Conservation (phyloP, 2,797 vertebrate species). For the Allobates femoralis region DNA sequence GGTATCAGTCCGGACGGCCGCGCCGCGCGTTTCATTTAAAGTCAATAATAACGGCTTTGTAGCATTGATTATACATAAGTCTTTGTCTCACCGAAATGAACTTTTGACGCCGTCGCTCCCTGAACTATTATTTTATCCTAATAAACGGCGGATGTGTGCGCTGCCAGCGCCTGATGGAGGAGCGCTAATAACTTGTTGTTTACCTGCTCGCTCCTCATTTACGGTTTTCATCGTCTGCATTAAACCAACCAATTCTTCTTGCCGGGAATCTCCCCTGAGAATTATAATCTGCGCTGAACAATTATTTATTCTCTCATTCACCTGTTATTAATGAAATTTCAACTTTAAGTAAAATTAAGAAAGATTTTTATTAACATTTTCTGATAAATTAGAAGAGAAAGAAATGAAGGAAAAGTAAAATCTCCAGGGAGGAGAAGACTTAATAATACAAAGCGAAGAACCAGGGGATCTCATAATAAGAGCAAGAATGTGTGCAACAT, state of each 20-base stretch:
- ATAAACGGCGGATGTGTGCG: slow-evolving; percentile 85
- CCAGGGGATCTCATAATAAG: not conserved
- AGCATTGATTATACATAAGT: slow-evolving; percentile 94
- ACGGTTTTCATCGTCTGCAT: slow-evolving; percentile 73
- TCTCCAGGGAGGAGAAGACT: not conserved
- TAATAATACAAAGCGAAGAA: not conserved
- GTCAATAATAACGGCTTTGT: slow-evolving; percentile 73
- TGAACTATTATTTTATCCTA: slow-evolving; percentile 85
- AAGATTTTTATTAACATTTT: not conserved
- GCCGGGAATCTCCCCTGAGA: slow-evolving; percentile 19
- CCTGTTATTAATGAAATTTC: not conserved
- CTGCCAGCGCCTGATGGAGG: slow-evolving; percentile 86
- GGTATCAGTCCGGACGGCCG: slow-evolving; percentile 71
- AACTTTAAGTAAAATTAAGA: not conserved
- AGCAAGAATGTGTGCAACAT: not conserved
- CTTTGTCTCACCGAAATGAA: slow-evolving; percentile 94
- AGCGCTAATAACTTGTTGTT: slow-evolving; percentile 91
- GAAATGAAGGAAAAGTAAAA: not conserved
- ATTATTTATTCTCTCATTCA: not conserved
- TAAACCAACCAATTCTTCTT: slow-evolving; percentile 76
- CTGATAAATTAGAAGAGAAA: not conserved
- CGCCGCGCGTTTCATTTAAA: slow-evolving; percentile 68
- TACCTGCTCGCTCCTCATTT: slow-evolving; percentile 88
- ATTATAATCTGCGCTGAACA: slow-evolving; percentile 8
- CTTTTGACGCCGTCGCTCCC: slow-evolving; percentile 87